Conservation (phyloP, 2,888 invertebrate species). For the Drosophila subquinaria region DNA sequence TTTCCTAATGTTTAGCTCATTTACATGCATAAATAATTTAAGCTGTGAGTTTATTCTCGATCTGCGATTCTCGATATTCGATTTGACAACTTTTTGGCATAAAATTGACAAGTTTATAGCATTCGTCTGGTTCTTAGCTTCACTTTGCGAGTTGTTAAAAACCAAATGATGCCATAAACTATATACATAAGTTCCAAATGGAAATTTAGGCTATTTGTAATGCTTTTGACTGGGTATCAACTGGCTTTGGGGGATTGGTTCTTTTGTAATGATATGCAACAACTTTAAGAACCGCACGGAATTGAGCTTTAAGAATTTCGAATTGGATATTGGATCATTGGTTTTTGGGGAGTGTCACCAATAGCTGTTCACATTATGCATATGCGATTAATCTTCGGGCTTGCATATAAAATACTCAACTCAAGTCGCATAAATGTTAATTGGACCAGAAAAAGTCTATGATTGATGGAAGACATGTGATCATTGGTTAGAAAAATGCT, state of each 20-base stretch:
- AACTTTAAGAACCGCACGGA: slow-evolving; percentile 11
- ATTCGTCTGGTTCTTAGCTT: slow-evolving; percentile 27
- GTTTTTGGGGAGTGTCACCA: slow-evolving; percentile 46
- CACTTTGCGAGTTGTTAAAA: slow-evolving; percentile 39
- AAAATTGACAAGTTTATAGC: slow-evolving; percentile 69
- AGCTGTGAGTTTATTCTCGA: slow-evolving; percentile 10
- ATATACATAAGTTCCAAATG: slow-evolving; percentile 22
- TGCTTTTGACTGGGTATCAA: slow-evolving; percentile 5
- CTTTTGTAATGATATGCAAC: slow-evolving; percentile 47
- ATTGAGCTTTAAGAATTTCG: slow-evolving; percentile 17
- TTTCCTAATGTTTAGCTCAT: slow-evolving; percentile 34
- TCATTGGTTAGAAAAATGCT: slow-evolving; percentile 20
- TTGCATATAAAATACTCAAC: slow-evolving; percentile 25
- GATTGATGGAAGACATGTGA: slow-evolving; percentile 38
- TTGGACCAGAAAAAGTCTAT: slow-evolving; percentile 51
- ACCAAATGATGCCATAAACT: slow-evolving; percentile 47
- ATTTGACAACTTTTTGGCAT: slow-evolving; percentile 46
- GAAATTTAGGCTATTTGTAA: slow-evolving; percentile 33
- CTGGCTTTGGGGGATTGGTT: slow-evolving; percentile 39
- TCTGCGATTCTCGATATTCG: slow-evolving; percentile 10
- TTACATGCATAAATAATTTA: slow-evolving; percentile 65
- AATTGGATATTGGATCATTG: slow-evolving; percentile 15
- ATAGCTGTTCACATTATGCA: slow-evolving; percentile 31
- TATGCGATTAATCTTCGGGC: slow-evolving; percentile 18
- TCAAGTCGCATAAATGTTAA: slow-evolving; percentile 36